Evolutionary conservation across 2,888 invertebrate genomes (phyloP).

Genomic region (Mylabris sibirica): DNA sequence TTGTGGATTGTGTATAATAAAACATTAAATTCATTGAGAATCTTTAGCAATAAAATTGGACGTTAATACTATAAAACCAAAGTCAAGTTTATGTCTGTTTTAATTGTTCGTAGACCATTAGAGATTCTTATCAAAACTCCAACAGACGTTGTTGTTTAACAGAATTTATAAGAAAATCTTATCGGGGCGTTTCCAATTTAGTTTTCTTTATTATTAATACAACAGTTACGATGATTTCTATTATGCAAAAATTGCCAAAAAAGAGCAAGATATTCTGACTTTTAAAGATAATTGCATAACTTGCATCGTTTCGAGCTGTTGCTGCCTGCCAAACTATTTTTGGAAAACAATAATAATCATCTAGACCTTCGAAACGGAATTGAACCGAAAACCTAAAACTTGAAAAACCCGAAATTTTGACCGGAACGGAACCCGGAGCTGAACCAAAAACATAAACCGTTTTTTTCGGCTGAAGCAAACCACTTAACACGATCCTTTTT

Average conservation of each 20-base stretch:
- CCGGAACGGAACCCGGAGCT: too few species aligned
- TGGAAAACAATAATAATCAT: too few species aligned
- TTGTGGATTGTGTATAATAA: slow-evolving; percentile 22
- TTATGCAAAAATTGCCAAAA: neutral
- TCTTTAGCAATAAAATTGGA: slow-evolving; percentile 22
- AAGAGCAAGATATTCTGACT: too few species aligned
- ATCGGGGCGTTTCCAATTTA: neutral
- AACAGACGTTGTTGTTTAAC: neutral
- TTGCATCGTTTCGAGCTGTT: too few species aligned
- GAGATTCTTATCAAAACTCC: slow-evolving; percentile 20
- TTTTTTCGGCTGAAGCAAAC: too few species aligned
- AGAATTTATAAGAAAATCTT: neutral
- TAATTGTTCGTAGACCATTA: slow-evolving; percentile 27
- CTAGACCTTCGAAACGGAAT: too few species aligned
- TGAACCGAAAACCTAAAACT: too few species aligned
- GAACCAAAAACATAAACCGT: too few species aligned
- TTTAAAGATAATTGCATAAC: too few species aligned
- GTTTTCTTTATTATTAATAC: slow-evolving; percentile 13
- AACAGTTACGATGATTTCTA: slow-evolving; percentile 5
- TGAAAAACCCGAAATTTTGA: too few species aligned
- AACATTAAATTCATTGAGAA: slow-evolving; percentile 21
- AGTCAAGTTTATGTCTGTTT: slow-evolving; percentile 25
- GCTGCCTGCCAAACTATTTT: too few species aligned
- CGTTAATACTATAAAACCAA: slow-evolving; percentile 28
- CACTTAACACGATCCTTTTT: too few species aligned